Conservation (phyloP, 2,113 vertebrate species). For the Hipposideros armiger region DNA sequence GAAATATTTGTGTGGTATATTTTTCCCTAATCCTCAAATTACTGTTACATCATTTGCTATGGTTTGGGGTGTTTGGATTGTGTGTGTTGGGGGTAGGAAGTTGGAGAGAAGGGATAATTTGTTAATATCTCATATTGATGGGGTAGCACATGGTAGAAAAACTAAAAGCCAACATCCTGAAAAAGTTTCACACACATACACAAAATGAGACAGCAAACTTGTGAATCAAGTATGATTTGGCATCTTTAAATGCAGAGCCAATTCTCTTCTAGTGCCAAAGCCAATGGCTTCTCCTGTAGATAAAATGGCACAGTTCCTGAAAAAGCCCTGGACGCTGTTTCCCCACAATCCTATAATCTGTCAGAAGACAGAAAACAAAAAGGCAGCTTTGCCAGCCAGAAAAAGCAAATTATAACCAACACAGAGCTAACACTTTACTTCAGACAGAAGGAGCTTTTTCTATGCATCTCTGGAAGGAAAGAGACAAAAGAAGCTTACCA, state of each 20-base stretch:
- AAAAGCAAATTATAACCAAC: conserved; percentile 81
- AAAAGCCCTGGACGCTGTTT: conserved; percentile 83
- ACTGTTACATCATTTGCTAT: conserved; percentile 47
- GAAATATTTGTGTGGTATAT: conserved; percentile 33
- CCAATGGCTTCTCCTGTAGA: conserved; percentile 74
- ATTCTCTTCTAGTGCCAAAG: conserved; percentile 76
- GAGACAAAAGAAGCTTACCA: conserved; percentile 74
- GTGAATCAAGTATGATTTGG: conserved; percentile 80
- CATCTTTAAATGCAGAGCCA: conserved; percentile 79
- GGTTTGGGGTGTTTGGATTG: conserved; percentile 67
- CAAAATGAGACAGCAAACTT: conserved; percentile 82
- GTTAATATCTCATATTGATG: conserved; percentile 48
- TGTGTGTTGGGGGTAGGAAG: neutral
- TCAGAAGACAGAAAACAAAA: conserved; percentile 82
- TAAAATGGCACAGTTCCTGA: conserved; percentile 80
- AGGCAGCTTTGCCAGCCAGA: conserved; percentile 75
- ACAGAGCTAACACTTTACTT: conserved; percentile 77
- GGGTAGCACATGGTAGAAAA: conserved; percentile 73
- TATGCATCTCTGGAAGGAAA: conserved; percentile 66
- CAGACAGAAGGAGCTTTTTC: conserved; percentile 78
- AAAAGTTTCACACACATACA: conserved; percentile 78
- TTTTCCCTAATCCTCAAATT: conserved; percentile 69
- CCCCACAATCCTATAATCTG: conserved; percentile 82
- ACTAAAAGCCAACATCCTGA: conserved; percentile 78
- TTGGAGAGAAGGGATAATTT: conserved; percentile 69